These are phyloP conservation scores for Lophochroa leadbeateri DNA, from an alignment of 2,113 vertebrate genomes.

Conservation along the genomic window DNA sequence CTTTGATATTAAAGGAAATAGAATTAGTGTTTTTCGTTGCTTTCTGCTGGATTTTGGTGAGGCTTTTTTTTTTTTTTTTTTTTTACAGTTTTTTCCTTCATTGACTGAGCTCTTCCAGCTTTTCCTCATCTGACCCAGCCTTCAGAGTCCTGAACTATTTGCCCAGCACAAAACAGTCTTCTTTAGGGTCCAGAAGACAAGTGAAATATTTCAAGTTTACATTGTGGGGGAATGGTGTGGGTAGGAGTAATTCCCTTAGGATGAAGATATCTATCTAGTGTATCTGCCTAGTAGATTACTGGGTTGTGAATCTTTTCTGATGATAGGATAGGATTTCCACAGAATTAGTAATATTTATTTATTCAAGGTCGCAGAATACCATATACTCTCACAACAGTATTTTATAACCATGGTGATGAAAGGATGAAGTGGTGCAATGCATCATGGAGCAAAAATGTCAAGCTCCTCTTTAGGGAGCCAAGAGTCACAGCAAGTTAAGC, in stretches of 20 bases:
- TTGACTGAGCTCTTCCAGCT: not conserved
- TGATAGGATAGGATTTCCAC: not conserved
- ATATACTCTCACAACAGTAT: not conserved
- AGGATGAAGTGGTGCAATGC: not conserved
- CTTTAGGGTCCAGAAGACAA: not conserved
- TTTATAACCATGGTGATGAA: not conserved
- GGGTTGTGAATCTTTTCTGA: not conserved
- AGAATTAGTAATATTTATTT: not conserved
- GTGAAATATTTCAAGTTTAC: not conserved
- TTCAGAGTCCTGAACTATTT: not conserved
- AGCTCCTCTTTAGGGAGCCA: not conserved
- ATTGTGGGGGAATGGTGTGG: not conserved
- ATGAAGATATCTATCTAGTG: not conserved
- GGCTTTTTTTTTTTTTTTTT: not conserved
- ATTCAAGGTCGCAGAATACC: not conserved
- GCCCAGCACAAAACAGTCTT: not conserved
- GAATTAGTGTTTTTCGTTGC: not conserved
- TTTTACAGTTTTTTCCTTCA: not conserved
- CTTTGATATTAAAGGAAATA: not conserved
- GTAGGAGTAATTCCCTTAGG: not conserved
- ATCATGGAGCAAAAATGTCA: not conserved
- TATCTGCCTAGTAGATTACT: not conserved
- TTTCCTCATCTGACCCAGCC: not conserved
- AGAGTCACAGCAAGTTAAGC: not conserved
- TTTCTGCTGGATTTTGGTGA: not conserved